Evolutionary conservation across 1,140 invertebrate species (phyloP).

Genomic region (Drosophila kurseongensis): DNA sequence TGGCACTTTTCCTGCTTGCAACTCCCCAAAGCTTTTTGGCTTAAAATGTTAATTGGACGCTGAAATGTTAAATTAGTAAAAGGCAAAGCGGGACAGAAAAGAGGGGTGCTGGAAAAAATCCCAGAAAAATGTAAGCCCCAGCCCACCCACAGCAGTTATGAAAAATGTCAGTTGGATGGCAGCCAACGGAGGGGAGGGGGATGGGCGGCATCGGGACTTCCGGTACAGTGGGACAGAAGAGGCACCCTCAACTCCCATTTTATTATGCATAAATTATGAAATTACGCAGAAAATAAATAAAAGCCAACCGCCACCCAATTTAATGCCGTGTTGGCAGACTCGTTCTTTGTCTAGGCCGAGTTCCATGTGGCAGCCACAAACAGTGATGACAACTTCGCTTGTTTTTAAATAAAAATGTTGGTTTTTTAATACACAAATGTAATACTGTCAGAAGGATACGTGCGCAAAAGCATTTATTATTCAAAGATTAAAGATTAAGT

Average conservation of each 20-base stretch:
- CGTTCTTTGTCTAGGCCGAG: conserved; percentile 2
- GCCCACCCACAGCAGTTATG: conserved; percentile 18
- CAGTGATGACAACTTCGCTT: background rate
- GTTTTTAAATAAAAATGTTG: too few species aligned
- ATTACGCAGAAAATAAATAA: conserved; percentile 59
- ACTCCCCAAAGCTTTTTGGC: conserved; percentile 54
- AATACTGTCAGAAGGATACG: too few species aligned
- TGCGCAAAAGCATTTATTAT: too few species aligned
- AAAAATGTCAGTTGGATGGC: conserved; percentile 65
- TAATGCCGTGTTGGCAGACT: conserved; percentile 16
- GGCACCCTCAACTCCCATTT: conserved; percentile 51
- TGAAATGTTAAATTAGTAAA: conserved; percentile 73
- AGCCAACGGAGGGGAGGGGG: conserved; percentile 21
- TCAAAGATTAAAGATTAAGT: too few species aligned
- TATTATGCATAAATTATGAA: conserved; percentile 75
- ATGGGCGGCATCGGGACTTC: background rate
- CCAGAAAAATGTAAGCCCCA: conserved; percentile 35
- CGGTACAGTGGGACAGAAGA: conserved; percentile 12
- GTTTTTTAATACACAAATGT: too few species aligned
- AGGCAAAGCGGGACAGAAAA: conserved; percentile 27
- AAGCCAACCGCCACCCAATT: conserved; percentile 51
- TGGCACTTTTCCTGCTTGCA: background rate
- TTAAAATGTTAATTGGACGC: conserved; percentile 77
- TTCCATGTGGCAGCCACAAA: background rate
- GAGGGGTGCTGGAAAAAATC: conserved; percentile 25